Evolutionary conservation across 2,888 invertebrate genomes (phyloP).

Genomic region (Rhopalosiphum nymphaeae): DNA sequence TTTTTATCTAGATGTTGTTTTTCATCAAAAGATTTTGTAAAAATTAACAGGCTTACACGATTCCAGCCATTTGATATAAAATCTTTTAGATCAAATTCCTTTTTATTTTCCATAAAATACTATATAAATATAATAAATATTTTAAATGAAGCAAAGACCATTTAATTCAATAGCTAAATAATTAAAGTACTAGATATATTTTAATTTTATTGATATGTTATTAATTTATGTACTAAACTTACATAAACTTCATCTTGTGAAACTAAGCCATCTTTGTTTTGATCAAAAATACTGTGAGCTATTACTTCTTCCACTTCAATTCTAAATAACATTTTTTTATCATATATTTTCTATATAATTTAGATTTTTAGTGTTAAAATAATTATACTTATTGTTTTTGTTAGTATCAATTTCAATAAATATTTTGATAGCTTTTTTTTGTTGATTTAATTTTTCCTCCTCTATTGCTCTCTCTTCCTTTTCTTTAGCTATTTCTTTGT

Average conservation of each 20-base stretch:
- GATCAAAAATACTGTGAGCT: slow-evolving; percentile 84
- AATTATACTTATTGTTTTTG: slow-evolving; percentile 75
- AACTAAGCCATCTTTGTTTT: slow-evolving; percentile 89
- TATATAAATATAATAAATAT: slow-evolving; percentile 26
- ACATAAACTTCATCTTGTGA: slow-evolving; percentile 85
- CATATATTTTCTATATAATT: background rate
- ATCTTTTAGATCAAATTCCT: background rate
- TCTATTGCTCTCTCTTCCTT: slow-evolving; percentile 74
- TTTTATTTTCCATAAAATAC: slow-evolving; percentile 49
- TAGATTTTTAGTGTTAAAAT: background rate
- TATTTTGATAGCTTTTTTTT: slow-evolving; percentile 79
- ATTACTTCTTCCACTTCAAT: slow-evolving; percentile 80
- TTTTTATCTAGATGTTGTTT: background rate
- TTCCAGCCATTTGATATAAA: slow-evolving; percentile 27
- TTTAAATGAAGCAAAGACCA: background rate
- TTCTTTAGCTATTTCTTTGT: slow-evolving; percentile 72
- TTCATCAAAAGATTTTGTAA: background rate
- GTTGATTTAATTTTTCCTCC: slow-evolving; percentile 74
- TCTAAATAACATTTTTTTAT: slow-evolving; percentile 69
- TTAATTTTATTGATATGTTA: background rate
- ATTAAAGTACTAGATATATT: background rate
- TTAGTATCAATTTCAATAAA: slow-evolving; percentile 87
- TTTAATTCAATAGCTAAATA: background rate
- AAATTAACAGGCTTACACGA: slow-evolving; percentile 17
- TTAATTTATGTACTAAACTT: slow-evolving; percentile 41